Percentiles rank a stretch among this genome's conserved stretches.
phyloP scores from a whole-genome alignment of 1,140 invertebrate genomes.

The Lysiphlebus fabarum region DNA sequence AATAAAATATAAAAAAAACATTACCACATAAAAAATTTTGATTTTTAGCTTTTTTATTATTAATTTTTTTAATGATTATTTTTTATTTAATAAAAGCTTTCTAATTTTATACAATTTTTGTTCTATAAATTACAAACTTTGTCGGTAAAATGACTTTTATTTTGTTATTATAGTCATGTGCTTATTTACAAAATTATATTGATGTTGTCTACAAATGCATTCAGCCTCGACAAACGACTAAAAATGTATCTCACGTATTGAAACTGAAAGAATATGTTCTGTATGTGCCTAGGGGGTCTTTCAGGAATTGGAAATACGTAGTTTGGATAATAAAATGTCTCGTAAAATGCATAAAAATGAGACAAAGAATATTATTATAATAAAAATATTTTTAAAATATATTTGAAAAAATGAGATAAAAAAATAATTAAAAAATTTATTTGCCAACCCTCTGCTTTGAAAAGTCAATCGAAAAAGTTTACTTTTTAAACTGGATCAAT shows the following conservation, averaged over 20 bases:
- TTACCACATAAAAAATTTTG: too few species aligned
- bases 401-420: too few species aligned
- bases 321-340: slow-evolving; percentile 45
- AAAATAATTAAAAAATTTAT: slow-evolving; percentile 18
- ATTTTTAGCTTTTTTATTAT: neutral
- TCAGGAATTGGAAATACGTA: slow-evolving; percentile 51
- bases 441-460: neutral
- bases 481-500: too few species aligned
- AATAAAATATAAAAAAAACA: too few species aligned
- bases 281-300: slow-evolving; percentile 30
- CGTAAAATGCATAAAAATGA: slow-evolving; percentile 46
- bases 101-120: too few species aligned
- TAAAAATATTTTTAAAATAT: slow-evolving; percentile 11
- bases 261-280: neutral
- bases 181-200: neutral
- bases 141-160: too few species aligned
- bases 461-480: too few species aligned
- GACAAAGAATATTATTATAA: slow-evolving; percentile 26
- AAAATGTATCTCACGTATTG: slow-evolving; percentile 15
- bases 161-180: too few species aligned
- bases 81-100: too few species aligned
- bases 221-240: neutral
- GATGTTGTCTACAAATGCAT: neutral
- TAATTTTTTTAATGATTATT: too few species aligned
- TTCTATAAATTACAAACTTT: too few species aligned